Evolutionary conservation across 2,113 vertebrate genomes (phyloP).

Genomic region (Pandion haliaetus): DNA sequence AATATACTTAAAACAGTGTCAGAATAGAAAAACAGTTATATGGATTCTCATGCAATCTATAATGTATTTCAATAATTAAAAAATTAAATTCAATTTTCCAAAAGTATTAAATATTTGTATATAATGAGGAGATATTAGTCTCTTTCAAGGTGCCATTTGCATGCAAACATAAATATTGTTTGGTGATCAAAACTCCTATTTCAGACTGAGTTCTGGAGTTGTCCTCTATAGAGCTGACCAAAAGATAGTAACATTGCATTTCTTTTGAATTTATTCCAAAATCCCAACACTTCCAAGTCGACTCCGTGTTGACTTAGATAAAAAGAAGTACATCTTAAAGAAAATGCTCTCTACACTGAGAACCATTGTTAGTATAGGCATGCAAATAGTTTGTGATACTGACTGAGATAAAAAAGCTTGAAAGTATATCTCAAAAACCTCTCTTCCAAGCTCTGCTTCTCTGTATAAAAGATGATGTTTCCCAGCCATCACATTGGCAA

Average conservation of each 20-base stretch:
- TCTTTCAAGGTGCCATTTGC: neutral
- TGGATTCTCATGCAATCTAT: neutral
- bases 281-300: neutral
- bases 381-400: neutral
- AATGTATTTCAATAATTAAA: neutral
- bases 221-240: neutral
- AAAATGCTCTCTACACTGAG: neutral
- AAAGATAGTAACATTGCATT: neutral
- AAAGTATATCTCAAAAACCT: neutral
- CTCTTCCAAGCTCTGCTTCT: neutral
- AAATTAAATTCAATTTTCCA: neutral
- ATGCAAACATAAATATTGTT: accelerated
- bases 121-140: neutral
- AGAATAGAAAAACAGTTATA: neutral
- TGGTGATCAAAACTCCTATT: neutral
- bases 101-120: neutral
- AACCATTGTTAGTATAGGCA: neutral
- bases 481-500: neutral
- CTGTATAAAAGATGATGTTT: neutral
- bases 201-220: neutral
- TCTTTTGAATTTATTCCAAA: neutral
- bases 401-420: neutral
- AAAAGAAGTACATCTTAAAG: neutral
- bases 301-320: neutral
- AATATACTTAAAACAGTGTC: neutral